Conservation (phyloP, 2,113 vertebrate species). For the Lonchura striata region DNA sequence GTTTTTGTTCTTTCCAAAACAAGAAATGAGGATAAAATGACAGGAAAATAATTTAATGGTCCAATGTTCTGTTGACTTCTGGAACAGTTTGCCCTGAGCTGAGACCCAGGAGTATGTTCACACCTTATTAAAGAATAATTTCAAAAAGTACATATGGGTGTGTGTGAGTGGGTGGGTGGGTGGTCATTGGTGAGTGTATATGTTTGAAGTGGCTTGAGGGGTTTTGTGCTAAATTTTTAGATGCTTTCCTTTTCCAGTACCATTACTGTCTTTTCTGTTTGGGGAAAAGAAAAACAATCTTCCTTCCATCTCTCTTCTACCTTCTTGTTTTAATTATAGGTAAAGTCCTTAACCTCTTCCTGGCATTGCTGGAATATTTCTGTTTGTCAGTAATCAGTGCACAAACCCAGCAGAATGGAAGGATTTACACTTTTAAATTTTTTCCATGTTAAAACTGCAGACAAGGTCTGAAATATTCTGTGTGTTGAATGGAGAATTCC, state of each 20-base stretch:
- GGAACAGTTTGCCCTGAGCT: background rate
- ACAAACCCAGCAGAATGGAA: background rate
- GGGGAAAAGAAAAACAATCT: slow-evolving; percentile 28
- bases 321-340: background rate
- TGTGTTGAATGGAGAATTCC: background rate
- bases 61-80: background rate
- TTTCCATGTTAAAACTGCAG: background rate
- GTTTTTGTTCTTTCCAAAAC: background rate
- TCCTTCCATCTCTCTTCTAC: slow-evolving; percentile 7
- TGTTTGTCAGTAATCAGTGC: background rate
- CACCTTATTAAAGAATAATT: background rate
- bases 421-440: background rate
- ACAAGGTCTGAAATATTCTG: background rate
- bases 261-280: slow-evolving; percentile 33
- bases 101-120: background rate
- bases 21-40: background rate
- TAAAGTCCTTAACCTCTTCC: background rate
- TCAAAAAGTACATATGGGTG: background rate
- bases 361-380: background rate
- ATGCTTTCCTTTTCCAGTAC: background rate
- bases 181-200: too few relatives aligned
- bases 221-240: background rate
- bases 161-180: background rate
- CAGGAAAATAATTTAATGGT: background rate
- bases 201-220: fast-evolving